Evolutionary conservation across 2,888 invertebrate genomes (phyloP), one percentile per base, ranked within the genome.

Genomic region (Halictus quadricinctus): DNA sequence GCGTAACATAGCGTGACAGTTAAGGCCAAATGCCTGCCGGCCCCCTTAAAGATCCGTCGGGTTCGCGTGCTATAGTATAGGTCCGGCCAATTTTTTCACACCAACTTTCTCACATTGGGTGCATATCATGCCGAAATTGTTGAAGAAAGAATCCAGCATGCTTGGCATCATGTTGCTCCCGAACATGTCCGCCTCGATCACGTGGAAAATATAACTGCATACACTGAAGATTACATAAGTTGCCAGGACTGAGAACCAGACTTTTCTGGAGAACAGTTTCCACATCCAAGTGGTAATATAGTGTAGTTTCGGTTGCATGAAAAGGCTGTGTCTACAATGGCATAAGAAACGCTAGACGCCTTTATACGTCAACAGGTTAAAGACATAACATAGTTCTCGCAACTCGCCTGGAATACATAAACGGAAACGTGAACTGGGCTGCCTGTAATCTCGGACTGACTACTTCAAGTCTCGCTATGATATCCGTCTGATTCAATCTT

Each of bases 61-160:
- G 29, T 29, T 29, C 1, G 29, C 29, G 29, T 29, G 29, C 29
- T 29, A 29, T 29, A 29, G 29, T 29, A 29, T 2, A 29, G 29
- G 29, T 29, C 29, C 29, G 29, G 1, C 1, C 29, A 29, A 29
- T 29, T 29, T 29, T 2, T 29, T 29, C 29, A 29, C 29, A 29
- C 0, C 29, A 29, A 29, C 29, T 29, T 29, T 25, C 79, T 79
- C 79, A 89, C 92, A 84, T 83, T 92, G 92, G 36, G 79, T 83
- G 36, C 90, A 91, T 43, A 91, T 73, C 46, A 81, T 81, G n/a
- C 86, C 87, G 36, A 90, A 90, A 15, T 77, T 88, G 85, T 90
- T 88, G 72, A 92, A 91, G 0, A 91, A 72, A 18, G 89, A 87
- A 60, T 91, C 92, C 0, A 25, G 2, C 21, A 83, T 58, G 74